Evolutionary conservation across 2,797 vertebrate species (phyloP), one percentile per base, ranked within the genome.

Genomic region (Falco berigora): DNA sequence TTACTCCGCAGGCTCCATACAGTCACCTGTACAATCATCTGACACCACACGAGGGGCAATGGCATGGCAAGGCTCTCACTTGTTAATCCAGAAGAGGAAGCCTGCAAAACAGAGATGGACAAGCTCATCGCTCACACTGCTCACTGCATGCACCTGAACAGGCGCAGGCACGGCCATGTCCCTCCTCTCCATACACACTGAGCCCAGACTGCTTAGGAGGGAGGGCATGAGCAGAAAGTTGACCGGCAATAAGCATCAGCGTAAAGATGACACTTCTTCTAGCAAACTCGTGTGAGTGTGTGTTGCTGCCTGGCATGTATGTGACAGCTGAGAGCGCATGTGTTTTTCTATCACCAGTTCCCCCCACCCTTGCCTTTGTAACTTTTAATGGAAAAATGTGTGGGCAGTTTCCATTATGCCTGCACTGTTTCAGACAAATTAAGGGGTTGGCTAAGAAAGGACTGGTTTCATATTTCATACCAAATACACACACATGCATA

Each of bases 321-420:
- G 72, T 69, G 84, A 83, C 86, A 80, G 77, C 81, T 71, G 63
- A 77, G 49, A 9, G 23, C 72, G 27, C 42, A 6, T 69, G 61
- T 82, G 88, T 82, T 91, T 71, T 82, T 40, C 71, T 91, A 34
- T 89, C 93, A 61, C 72, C 83, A 36, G 44, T 74, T 88, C n/a
- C 49, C 27, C 88, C 18, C 4, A 2, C 34, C 90, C 55, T 94
- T 96, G 93, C 94, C 92, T 96, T 97, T 96, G 94, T 95, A 97
- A 94, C 97, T 97, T 97, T 93, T 97, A 94, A 49, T 94, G 97
- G 98, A 98, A 98, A 98, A 98, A 94, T 97, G 94, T 92, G 96
- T 96, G 93, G 96, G 96, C 96, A 92, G 85, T 97, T 97, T 97
- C 96, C 95, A 97, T 96, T 95, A 77, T 97, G 94, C 89, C 94